These are phyloP conservation scores for Cepaea nemoralis DNA, from an alignment of 1,140 invertebrate species.

Conservation along the genomic window DNA sequence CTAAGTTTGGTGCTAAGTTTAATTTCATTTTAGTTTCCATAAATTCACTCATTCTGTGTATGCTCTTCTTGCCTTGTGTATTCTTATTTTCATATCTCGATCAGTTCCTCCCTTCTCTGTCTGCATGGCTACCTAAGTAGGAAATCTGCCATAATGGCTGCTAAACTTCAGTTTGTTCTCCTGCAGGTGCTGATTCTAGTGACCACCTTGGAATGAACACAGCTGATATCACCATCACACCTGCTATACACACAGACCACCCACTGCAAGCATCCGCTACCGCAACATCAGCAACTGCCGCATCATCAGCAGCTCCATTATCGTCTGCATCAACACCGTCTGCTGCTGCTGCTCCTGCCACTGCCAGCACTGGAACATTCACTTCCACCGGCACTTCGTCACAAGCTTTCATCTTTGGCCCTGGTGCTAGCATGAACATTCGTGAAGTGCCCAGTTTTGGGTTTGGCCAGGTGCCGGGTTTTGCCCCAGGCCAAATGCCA, in stretches of 20 bases:
- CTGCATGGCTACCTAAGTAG: too few species aligned
- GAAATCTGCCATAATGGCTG: too few species aligned
- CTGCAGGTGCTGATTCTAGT: not conserved
- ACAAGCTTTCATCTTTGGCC: conserved; percentile 24
- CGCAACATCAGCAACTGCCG: not conserved
- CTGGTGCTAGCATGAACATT: conserved; percentile 14
- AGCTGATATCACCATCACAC: not conserved
- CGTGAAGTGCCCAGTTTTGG: not conserved
- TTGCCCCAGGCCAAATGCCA: conserved; percentile 12
- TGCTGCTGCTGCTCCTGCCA: not conserved
- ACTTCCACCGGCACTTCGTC: not conserved
- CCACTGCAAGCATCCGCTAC: not conserved
- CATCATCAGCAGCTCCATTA: not conserved
- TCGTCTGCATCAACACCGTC: not conserved
- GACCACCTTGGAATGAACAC: not conserved
- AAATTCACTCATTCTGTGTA: too few species aligned
- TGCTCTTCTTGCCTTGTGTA: too few species aligned
- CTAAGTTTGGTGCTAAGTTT: too few species aligned
- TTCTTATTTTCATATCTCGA: too few species aligned
- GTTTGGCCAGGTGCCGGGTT: not conserved
- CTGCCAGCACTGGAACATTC: not conserved
- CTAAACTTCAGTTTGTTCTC: too few species aligned
- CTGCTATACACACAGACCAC: not conserved
- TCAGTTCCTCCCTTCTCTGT: too few species aligned
- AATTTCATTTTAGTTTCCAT: too few species aligned